Evolutionary conservation across 2,888 invertebrate species (phyloP), one percentile per base, ranked within the genome.

Genomic region (Harpalus rubripes): DNA sequence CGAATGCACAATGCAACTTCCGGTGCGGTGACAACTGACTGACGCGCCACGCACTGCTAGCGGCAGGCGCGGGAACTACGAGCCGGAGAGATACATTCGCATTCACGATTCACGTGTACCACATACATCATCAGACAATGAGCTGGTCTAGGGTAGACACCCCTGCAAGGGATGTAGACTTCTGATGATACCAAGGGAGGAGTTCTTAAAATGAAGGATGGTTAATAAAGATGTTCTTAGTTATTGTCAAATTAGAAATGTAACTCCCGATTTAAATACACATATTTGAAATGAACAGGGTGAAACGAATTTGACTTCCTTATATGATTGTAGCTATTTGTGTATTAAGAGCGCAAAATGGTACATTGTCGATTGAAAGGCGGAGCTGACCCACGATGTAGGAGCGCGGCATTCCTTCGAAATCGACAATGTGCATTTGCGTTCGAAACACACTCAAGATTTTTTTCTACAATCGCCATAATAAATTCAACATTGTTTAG

Each of bases 1-100:
- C 88, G 89, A 89, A 88, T 90, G 89, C 90, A 90, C 89, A 90
- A 90, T 90, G 89, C 89, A 89, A 88, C 89, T 88, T 90, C 89
- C 90, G 89, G 88, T 86, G 87, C 87, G 87, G 88, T 89, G 89
- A 89, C 89, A 89, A 89, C 88, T 89, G 91, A 91, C 90, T 90
- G 90, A 91, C 91, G 90, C 90, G 90, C 89, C 88, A 89, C 88
- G 56, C 56, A 78, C 78, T 26, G 78, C 78, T 32, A 78, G 88
- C 89, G 88, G 88, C 88, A 52, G 59, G 18, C 41, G 59, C 32
- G 39, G 52, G 44, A 81, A 81, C 81, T 81, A 81, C 44, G 32
- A 52, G 44, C 12, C 12, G 32, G 32, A 52, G 44, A 52, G 44
- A 52, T 52, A 52, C 44, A 52, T 52, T 52, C 44, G 44, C 44